Evolutionary conservation across 2,113 vertebrate genomes (phyloP).

Genomic region (rabbit (Oryctolagus cuniculus)): mOryCun1.1 NC_091453.1:87432501-87433000

Average conservation of each 20-base stretch:
- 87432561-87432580: neutral
- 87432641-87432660: neutral
- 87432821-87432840: neutral
- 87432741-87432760: neutral
- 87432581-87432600: neutral
- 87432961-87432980: slow-evolving; percentile 12
- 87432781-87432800: neutral
- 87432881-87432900: neutral
- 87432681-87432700: neutral
- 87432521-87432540: neutral
- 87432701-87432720: slow-evolving; percentile 41
- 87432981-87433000: slow-evolving; percentile 23
- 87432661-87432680: neutral
- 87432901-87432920: neutral
- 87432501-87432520: slow-evolving; percentile 6
- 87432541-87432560: slow-evolving; percentile 13
- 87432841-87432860: slow-evolving; percentile 31
- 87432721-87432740: slow-evolving; percentile 46
- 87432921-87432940: slow-evolving; percentile 7
- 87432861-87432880: neutral
- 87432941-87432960: slow-evolving; percentile 50
- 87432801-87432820: neutral
- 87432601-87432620: neutral
- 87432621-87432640: neutral
- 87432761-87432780: neutral